phyloP scores from a whole-genome alignment of 2,797 vertebrate species.

The Gallinago solitaria region DNA sequence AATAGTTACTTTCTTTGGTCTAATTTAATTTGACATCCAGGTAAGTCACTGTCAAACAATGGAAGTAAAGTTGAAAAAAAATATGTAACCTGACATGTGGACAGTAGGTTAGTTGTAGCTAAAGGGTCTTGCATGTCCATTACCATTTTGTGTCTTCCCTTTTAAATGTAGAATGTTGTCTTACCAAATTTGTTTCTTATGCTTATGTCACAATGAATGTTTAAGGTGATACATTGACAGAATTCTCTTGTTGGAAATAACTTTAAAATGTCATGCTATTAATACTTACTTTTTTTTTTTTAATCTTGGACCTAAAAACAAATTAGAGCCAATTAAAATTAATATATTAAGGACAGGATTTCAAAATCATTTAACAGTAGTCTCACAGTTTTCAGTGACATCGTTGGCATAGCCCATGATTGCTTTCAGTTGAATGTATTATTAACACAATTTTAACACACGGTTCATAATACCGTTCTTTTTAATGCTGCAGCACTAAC shows the following conservation, averaged over 20 bases:
- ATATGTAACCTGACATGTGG: not conserved
- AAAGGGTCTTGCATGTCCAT: constrained; percentile 13
- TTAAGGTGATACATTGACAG: not conserved
- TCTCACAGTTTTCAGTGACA: not conserved
- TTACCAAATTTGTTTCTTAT: constrained; percentile 5
- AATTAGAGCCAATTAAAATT: not conserved
- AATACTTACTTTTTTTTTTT: too few species aligned
- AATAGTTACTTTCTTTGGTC: not conserved
- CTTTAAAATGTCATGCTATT: not conserved
- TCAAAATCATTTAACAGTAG: not conserved
- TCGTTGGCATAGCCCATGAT: rapidly evolving
- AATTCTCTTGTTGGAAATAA: not conserved
- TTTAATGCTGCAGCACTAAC: not conserved
- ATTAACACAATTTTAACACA: not conserved
- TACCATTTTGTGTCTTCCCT: constrained; percentile 24
- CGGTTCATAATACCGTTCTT: not conserved
- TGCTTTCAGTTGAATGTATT: not conserved
- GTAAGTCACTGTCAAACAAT: constrained; percentile 38
- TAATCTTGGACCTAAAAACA: not conserved
- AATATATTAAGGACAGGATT: not conserved
- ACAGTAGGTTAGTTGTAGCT: constrained; percentile 8
- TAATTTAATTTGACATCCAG: constrained; percentile 44
- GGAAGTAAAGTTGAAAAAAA: constrained; percentile 1
- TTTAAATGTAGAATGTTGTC: not conserved
- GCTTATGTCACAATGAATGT: not conserved